Conservation (phyloP, 2,113 vertebrate genomes). For the Candoia aspera region DNA sequence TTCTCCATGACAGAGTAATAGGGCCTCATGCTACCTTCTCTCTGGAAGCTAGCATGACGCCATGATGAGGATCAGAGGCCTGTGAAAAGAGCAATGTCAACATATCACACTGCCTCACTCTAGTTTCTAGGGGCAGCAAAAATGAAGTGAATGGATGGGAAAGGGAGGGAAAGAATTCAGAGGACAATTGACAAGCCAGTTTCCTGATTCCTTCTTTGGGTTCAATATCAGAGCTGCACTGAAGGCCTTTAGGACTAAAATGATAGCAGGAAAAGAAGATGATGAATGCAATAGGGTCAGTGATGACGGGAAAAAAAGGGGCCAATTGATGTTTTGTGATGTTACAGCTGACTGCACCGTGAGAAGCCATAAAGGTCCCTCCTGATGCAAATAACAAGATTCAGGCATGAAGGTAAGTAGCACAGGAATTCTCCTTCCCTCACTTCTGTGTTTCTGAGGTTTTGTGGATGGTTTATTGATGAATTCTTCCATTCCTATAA, state of each 20-base stretch:
- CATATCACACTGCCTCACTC: background rate
- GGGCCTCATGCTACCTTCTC: constrained; percentile 37
- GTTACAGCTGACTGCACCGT: background rate
- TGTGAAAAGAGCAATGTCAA: constrained; percentile 49
- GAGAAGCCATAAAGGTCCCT: background rate
- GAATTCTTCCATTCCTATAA: background rate
- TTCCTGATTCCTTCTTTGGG: constrained; percentile 38
- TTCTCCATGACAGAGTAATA: background rate
- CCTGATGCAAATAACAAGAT: background rate
- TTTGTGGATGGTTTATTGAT: background rate
- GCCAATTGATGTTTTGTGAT: background rate
- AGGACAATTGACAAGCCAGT: constrained; percentile 42
- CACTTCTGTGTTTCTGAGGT: background rate
- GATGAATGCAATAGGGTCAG: background rate
- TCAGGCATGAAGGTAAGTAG: background rate
- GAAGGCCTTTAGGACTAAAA: background rate
- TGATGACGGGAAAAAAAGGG: background rate
- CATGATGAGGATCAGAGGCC: background rate
- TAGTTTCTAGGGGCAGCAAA: constrained; percentile 6
- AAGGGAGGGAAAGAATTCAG: background rate
- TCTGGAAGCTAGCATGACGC: background rate
- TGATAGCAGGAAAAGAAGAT: background rate
- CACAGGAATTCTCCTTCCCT: background rate
- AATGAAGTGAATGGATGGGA: constrained; percentile 57
- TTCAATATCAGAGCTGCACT: constrained; percentile 16